Conservation (phyloP, 2,888 invertebrate genomes). For the Tetragnatha montana region DNA sequence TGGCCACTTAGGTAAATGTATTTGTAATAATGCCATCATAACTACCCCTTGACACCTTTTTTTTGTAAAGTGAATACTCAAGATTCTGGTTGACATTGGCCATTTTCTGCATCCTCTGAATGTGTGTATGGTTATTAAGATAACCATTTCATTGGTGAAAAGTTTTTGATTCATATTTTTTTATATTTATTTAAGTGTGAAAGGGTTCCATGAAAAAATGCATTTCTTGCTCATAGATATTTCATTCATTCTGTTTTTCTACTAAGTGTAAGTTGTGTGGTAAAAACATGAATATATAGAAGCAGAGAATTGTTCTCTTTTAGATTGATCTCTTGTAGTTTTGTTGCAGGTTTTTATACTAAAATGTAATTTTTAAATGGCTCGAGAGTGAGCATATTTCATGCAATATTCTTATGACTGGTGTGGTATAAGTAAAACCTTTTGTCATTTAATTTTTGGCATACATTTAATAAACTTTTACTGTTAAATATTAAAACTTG, state of each 20-base stretch:
- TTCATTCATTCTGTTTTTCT: constrained; percentile 69
- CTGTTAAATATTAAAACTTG: constrained; percentile 33
- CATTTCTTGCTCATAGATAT: constrained; percentile 67
- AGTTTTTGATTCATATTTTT: constrained; percentile 59
- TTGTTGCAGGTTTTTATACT: constrained; percentile 66
- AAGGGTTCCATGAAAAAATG: constrained; percentile 62
- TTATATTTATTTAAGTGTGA: constrained; percentile 62
- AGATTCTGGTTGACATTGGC: constrained; percentile 39
- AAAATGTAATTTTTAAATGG: constrained; percentile 42
- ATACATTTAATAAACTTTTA: constrained; percentile 48
- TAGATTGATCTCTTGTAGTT: constrained; percentile 69
- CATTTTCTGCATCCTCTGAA: constrained; percentile 50
- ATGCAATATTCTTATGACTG: constrained; percentile 44
- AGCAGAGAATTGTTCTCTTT: constrained; percentile 53
- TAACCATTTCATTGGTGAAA: constrained; percentile 48
- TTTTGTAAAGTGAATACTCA: constrained; percentile 15
- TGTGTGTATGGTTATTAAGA: constrained; percentile 58
- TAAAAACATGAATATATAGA: constrained; percentile 66
- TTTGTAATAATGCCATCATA: constrained; percentile 44
- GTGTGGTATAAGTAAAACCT: constrained; percentile 20
- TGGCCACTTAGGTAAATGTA: constrained; percentile 66
- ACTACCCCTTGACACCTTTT: constrained; percentile 33
- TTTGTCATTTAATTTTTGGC: background rate
- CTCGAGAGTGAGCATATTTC: constrained; percentile 30
- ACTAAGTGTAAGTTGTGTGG: constrained; percentile 67